A percentile compares a stretch with the other conserved stretches of the same genome.
phyloP scores from a whole-genome alignment of 1,140 invertebrate genomes.

The Tetramorium simillimum region DNA sequence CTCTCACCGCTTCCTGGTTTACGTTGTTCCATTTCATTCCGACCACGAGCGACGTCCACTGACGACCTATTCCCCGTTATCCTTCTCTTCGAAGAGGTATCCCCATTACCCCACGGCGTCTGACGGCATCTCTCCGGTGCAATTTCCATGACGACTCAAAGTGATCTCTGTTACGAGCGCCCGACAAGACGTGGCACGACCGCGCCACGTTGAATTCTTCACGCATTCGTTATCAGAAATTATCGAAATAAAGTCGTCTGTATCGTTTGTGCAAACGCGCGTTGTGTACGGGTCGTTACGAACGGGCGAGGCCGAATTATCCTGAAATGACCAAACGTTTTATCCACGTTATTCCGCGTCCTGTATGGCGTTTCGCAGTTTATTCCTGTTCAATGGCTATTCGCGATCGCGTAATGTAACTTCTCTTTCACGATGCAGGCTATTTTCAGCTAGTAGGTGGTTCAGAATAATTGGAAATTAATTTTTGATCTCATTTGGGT shows the following conservation, averaged over 20 bases:
- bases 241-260: conserved; percentile 18
- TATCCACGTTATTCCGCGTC: not conserved
- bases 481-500: conserved; percentile 34
- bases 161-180: conserved; percentile 29
- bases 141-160: conserved; percentile 38
- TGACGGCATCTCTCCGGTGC: conserved; percentile 17
- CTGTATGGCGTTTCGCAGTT: not conserved
- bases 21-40: conserved; percentile 58
- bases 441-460: conserved; percentile 11
- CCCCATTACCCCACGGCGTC: not conserved
- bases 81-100: not conserved
- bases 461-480: conserved; percentile 33
- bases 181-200: not conserved
- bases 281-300: not conserved
- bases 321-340: conserved; percentile 27
- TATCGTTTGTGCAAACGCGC: not conserved
- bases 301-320: conserved; percentile 3
- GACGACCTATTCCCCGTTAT: conserved; percentile 13
- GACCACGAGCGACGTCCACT: conserved; percentile 38
- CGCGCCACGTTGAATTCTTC: conserved; percentile 13
- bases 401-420: not conserved
- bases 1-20: conserved; percentile 59
- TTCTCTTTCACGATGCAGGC: not conserved
- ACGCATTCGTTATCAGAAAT: conserved; percentile 9
- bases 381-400: conserved; percentile 24